These are phyloP conservation scores for Etia nguti DNA, from an alignment of 2,113 vertebrate species.

Conservation along the genomic window DNA sequence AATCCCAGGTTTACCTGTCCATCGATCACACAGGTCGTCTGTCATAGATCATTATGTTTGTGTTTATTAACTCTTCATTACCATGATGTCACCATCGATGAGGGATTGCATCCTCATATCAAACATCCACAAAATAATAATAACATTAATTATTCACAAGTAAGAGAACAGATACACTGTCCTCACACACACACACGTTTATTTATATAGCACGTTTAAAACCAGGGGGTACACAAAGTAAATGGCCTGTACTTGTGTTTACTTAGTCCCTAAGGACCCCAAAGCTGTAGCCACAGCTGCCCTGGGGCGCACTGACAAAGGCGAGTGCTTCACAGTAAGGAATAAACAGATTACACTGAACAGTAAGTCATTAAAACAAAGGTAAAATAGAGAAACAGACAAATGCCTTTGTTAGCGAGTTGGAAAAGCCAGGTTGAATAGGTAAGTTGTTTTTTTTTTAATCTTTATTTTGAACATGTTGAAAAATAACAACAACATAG, in stretches of 20 bases:
- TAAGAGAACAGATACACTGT: neutral
- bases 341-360: no score
- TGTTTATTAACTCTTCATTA: neutral
- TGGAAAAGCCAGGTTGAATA: rapidly evolving
- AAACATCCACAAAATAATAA: neutral
- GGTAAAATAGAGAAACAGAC: rapidly evolving
- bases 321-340: no score
- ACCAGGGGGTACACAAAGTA: no score
- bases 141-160: neutral
- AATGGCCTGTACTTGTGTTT: no score
- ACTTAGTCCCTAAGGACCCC: no score
- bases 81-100: neutral
- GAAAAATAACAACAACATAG: no score
- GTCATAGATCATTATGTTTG: neutral
- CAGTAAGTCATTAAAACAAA: rapidly evolving
- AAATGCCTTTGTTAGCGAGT: rapidly evolving
- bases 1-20: neutral
- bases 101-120: neutral
- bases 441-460: no score
- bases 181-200: neutral
- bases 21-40: neutral
- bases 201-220: no score
- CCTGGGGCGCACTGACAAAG: no score
- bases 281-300: no score
- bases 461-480: no score